These are phyloP conservation scores for Eulithis prunata DNA, from an alignment of 2,888 invertebrate genomes.

Conservation along the genomic window DNA sequence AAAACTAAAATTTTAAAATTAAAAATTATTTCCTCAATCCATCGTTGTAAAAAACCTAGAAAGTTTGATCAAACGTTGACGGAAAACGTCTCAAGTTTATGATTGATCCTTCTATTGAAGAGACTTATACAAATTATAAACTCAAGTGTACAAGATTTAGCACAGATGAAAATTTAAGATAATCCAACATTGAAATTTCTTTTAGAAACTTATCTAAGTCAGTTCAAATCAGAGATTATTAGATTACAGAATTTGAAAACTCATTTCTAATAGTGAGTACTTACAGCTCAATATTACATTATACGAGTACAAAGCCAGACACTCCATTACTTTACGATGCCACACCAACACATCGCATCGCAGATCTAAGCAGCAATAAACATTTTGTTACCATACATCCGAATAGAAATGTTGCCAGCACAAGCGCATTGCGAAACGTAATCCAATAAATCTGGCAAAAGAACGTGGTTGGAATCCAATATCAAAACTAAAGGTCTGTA, in stretches of 20 bases:
- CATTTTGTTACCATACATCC: slow-evolving; percentile 34
- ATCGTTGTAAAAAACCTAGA: neutral
- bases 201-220: no score
- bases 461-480: slow-evolving; percentile 60
- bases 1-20: neutral
- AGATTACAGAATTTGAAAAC: no score
- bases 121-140: slow-evolving; percentile 6
- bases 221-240: no score
- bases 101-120: slow-evolving; percentile 29
- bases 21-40: neutral
- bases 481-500: slow-evolving; percentile 62
- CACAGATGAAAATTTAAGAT: neutral
- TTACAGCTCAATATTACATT: no score
- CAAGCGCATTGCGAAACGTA: slow-evolving; percentile 48
- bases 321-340: neutral
- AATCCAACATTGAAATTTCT: neutral
- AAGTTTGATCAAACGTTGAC: slow-evolving; percentile 31
- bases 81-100: slow-evolving; percentile 31
- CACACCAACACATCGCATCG: slow-evolving; percentile 7
- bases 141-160: neutral
- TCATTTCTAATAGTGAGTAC: no score
- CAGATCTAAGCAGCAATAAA: slow-evolving; percentile 31
- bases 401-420: slow-evolving; percentile 41
- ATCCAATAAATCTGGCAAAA: slow-evolving; percentile 58
- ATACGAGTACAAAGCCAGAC: neutral